Evolutionary conservation across 1,140 invertebrate species (phyloP).

Genomic region (Mylabris phalerata): DNA sequence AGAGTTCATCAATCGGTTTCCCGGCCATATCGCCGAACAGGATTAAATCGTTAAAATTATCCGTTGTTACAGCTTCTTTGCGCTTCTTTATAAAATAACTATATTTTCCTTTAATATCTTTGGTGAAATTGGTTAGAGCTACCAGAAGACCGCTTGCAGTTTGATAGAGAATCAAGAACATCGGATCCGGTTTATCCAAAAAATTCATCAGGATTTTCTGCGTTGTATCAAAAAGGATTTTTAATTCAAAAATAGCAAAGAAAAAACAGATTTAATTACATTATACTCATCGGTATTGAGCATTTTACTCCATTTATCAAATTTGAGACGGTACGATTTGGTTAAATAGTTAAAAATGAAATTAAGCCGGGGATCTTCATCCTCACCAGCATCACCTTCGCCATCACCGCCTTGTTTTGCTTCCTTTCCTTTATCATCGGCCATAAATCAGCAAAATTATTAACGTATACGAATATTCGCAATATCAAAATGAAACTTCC

Average conservation of each 20-base stretch:
- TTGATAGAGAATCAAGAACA: slow-evolving; percentile 50
- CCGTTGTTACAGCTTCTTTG: slow-evolving; percentile 47
- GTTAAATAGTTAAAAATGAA: slow-evolving; percentile 42
- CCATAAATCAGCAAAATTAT: not conserved
- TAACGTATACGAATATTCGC: not conserved
- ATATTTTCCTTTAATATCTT: slow-evolving; percentile 48
- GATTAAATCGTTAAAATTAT: slow-evolving; percentile 53
- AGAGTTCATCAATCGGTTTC: slow-evolving; percentile 70
- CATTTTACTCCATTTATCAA: slow-evolving; percentile 72
- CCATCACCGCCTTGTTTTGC: slow-evolving; percentile 6
- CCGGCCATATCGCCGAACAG: slow-evolving; percentile 75
- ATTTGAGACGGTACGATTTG: slow-evolving; percentile 61
- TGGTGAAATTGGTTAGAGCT: slow-evolving; percentile 38
- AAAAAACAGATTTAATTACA: slow-evolving; percentile 33
- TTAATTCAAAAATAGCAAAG: not conserved
- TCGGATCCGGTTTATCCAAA: slow-evolving; percentile 51
- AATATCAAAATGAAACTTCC: not conserved
- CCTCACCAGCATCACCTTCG: slow-evolving; percentile 11
- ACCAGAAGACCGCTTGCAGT: slow-evolving; percentile 43
- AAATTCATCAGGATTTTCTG: slow-evolving; percentile 55
- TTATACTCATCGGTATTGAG: slow-evolving; percentile 59
- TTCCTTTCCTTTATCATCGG: slow-evolving; percentile 3
- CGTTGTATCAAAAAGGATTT: not conserved
- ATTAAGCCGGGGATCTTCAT: slow-evolving; percentile 37
- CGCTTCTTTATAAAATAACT: slow-evolving; percentile 62